Conservation (phyloP, 1,140 invertebrate genomes). For the Belonocnema kinseyi region DNA sequence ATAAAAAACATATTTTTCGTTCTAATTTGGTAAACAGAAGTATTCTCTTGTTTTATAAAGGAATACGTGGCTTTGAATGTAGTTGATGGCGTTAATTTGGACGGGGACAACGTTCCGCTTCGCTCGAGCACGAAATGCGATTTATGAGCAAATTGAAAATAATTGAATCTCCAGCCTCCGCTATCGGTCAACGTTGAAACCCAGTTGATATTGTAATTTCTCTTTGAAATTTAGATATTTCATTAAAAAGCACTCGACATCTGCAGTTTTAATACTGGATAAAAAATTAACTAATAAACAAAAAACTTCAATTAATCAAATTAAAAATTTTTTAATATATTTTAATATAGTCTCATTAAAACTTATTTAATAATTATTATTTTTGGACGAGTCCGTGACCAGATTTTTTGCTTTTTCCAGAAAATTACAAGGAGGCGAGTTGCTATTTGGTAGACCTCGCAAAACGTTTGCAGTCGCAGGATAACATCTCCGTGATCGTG, state of each 20-base stretch:
- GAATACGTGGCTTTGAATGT: not conserved
- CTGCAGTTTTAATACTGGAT: not conserved
- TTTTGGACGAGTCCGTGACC: no score
- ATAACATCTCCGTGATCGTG: conserved; percentile 93
- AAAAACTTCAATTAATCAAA: no score
- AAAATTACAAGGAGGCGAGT: conserved; percentile 80
- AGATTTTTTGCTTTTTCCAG: conserved; percentile 72
- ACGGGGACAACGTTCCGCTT: not conserved
- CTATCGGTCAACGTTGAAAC: not conserved
- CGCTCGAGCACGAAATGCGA: conserved; percentile 36
- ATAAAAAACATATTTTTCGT: no score
- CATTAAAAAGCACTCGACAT: not conserved
- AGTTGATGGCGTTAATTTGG: conserved; percentile 13
- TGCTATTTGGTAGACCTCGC: conserved; percentile 83
- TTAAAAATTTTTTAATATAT: no score
- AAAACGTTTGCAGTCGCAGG: conserved; percentile 84
- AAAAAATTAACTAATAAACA: no score
- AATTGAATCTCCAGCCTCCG: conserved; percentile 30
- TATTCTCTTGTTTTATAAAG: not conserved
- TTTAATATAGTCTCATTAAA: no score
- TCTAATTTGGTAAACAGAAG: no score
- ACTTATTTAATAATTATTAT: no score
- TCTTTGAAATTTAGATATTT: not conserved
- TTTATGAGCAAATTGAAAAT: conserved; percentile 40
- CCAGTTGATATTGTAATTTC: conserved; percentile 1